Base-by-base conservation (phyloP, 1,140 invertebrate species). In the Planococcus citri region DNA sequence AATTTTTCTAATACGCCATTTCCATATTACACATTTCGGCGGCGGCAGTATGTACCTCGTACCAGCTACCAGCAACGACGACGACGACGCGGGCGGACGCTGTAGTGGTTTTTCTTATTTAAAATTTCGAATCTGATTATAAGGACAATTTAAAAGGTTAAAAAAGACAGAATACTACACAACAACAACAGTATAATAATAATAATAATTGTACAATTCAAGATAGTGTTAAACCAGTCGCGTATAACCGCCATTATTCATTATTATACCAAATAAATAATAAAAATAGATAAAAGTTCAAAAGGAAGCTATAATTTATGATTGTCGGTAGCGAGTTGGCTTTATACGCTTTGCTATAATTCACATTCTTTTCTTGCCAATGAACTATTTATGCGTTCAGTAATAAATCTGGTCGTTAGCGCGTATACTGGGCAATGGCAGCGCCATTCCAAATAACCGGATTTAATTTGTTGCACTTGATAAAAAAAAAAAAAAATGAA, bases 221-320 rank as follows among this genome's bases (percentile, higher is more conserved):
- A 51, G 41, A 51, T 51, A 51, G 41, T 20, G 41, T 51, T 51
- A 51, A 51, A 51, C 41, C 41, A 9, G 41, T 51, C 41, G n/a
- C n/a, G 41, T 20, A 51, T 20, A 20, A n/a, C 41, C 6, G 17
- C 41, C 41, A 51, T 51, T 51, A 51, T 51, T 51, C 41, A 51
- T 51, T 51, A 51, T 51, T 51, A 51, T 51, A 51, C 41, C 41
- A 51, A 51, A 51, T 51, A 51, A 51, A 51, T 51, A 51, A 51
- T 51, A 51, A 51, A 51, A 51, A 51, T 51, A 51, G 41, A 51
- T 51, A 51, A 51, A 51, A 51, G 41, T 51, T 51, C 41, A 51
- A 51, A 51, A 51, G 41, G 41, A 51, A 51, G 41, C 41, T 51
- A 51, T 51, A 51, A 51, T 51, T 51, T 51, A 51, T 51, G 10